Evolutionary conservation across 2,888 invertebrate species (phyloP), one percentile per base, ranked within the genome.

Genomic region (Drosophila algonquin): DNA sequence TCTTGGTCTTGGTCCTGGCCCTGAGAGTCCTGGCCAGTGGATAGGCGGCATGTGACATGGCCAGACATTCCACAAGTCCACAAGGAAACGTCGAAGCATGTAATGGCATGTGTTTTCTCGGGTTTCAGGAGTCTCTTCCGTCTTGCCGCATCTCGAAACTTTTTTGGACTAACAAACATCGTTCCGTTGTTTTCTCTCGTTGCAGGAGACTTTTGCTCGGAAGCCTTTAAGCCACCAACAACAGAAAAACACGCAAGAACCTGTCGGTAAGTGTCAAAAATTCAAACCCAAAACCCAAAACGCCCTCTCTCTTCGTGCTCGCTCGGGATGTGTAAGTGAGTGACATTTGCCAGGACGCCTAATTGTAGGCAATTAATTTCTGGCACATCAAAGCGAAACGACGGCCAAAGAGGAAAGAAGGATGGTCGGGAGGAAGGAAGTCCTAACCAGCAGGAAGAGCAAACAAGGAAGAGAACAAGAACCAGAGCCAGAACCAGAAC

Each of bases 331-430:
- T 63, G 71, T 77, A 81, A 75, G 67, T 77, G 84, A 75, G 67
- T 87, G 87, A 80, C 87, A 76, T 87, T 84, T 81, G 79, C 81
- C 74, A 67, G 64, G 74, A 70, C 79, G 80, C 86, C 84, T 90
- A 90, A 90, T 87, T 89, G 89, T 82, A 83, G 88, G 87, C 90
- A 90, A 90, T 90, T 90, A 90, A 90, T 90, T 85, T 90, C 81
- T 81, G 85, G 87, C 87, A 90, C 81, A 82, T 87, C 87, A 89
- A 86, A 85, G 83, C 70, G 63, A 40, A 40, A 7, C n/a, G n/a
- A 40, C 6, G 40, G 40, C 40, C 6, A n/a, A 7, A 7, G n/a
- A 24, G 24, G 40, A 78, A 76, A 79, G 76, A 76, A 79, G 76
- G 51, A 10, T 12, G 35, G 30, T 30, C 30, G 30, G 35, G 55